Evolutionary conservation across 2,888 invertebrate genomes (phyloP).

Genomic region (Mongoloraphidia duomilia): DNA sequence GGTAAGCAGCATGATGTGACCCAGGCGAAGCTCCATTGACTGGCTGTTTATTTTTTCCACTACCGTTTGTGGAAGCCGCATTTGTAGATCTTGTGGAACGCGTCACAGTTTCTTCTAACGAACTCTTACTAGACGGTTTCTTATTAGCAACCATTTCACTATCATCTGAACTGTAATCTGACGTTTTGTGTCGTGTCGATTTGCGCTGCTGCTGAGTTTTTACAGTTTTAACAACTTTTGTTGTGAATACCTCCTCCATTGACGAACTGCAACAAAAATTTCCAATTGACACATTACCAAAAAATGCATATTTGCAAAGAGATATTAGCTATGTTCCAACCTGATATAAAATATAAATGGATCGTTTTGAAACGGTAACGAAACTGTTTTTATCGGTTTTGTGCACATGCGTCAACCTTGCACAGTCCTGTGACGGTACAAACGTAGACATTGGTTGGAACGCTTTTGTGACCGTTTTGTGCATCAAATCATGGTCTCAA

Average conservation of each 20-base stretch:
- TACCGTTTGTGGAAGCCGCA: constrained; percentile 37
- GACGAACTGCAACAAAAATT: neutral
- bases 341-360: no score
- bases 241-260: constrained; percentile 18
- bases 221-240: constrained; percentile 21
- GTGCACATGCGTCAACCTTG: no score
- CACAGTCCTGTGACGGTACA: no score
- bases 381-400: no score
- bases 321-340: no score
- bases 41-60: constrained; percentile 36
- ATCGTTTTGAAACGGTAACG: no score
- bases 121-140: neutral
- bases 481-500: no score
- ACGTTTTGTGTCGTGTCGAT: constrained; percentile 32
- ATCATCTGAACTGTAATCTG: constrained; percentile 51
- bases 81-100: constrained; percentile 25
- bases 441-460: no score
- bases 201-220: constrained; percentile 18
- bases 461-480: no score
- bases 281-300: neutral
- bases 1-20: constrained; percentile 48
- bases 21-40: constrained; percentile 32
- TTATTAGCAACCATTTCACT: constrained; percentile 25
- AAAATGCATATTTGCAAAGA: no score
- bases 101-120: constrained; percentile 7